phyloP scores from a whole-genome alignment of 1,140 invertebrate genomes.

The Epicauta chinensis region DNA sequence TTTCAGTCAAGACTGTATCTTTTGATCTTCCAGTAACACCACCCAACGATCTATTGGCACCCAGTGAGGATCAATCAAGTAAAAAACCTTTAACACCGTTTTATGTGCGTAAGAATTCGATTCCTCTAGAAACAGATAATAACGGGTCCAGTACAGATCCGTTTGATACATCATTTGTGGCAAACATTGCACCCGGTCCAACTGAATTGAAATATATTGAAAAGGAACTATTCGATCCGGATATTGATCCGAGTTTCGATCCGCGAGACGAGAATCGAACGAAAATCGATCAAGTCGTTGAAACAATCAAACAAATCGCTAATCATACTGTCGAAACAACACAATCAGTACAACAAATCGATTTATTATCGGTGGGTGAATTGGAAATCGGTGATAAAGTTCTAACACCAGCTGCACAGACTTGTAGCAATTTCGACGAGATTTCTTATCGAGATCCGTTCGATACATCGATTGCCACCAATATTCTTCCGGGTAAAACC shows the following conservation, averaged over 20 bases:
- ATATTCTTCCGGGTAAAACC: constrained; percentile 65
- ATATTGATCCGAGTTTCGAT: constrained; percentile 53
- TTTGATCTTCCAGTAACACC: constrained; percentile 60
- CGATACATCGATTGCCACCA: constrained; percentile 70
- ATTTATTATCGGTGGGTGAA: constrained; percentile 54
- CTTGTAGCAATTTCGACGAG: constrained; percentile 42
- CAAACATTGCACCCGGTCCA: constrained; percentile 50
- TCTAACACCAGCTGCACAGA: constrained; percentile 47
- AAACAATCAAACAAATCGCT: constrained; percentile 30
- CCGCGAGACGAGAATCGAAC: constrained; percentile 42
- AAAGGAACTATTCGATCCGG: constrained; percentile 56
- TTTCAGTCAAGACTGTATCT: constrained; percentile 57
- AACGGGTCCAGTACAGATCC: constrained; percentile 53
- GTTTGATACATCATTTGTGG: constrained; percentile 60
- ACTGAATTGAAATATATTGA: constrained; percentile 56
- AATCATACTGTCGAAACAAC: constrained; percentile 31
- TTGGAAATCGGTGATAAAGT: constrained; percentile 51
- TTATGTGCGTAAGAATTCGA: constrained; percentile 55
- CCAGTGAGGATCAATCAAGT: constrained; percentile 44
- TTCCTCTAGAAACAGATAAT: constrained; percentile 46
- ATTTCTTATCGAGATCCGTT: constrained; percentile 62
- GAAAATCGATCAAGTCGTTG: constrained; percentile 37
- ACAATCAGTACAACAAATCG: constrained; percentile 41
- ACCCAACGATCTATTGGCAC: constrained; percentile 39
- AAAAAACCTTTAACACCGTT: constrained; percentile 74